Conservation (phyloP, 2,888 invertebrate genomes). For the Labia minor region DNA sequence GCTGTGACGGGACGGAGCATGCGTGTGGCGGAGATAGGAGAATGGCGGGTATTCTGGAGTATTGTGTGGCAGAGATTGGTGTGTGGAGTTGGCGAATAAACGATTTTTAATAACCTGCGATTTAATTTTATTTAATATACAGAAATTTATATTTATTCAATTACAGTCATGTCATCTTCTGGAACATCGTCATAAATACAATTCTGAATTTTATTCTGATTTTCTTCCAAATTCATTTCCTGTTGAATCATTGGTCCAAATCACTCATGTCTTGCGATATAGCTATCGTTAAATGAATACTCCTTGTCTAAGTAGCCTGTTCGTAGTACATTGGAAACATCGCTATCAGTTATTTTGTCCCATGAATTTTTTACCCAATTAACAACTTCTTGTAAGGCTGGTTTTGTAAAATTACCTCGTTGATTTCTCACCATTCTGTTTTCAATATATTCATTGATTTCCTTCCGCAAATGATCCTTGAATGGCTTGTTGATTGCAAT, state of each 20-base stretch:
- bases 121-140: background rate
- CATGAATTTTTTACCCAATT: slow-evolving; percentile 19
- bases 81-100: no score
- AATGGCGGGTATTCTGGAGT: no score
- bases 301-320: slow-evolving; percentile 5
- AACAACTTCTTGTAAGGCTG: slow-evolving; percentile 22
- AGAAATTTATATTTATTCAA: slow-evolving; percentile 18
- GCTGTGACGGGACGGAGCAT: no score
- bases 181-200: slow-evolving; percentile 22
- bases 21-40: no score
- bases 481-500: slow-evolving; percentile 21
- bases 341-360: slow-evolving; percentile 21
- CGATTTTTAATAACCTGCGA: no score
- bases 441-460: slow-evolving; percentile 25
- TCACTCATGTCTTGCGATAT: slow-evolving; percentile 20
- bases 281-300: slow-evolving; percentile 22
- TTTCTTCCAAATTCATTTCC: slow-evolving; percentile 7
- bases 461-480: slow-evolving; percentile 22
- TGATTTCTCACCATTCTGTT: slow-evolving; percentile 23
- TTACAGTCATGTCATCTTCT: slow-evolving; percentile 21
- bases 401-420: slow-evolving; percentile 22
- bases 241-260: slow-evolving; percentile 7
- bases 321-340: slow-evolving; percentile 19
- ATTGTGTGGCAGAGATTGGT: no score
- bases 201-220: slow-evolving; percentile 5